Conservation (phyloP, 2,797 vertebrate species). For the Premnoplex brunnescens region DNA sequence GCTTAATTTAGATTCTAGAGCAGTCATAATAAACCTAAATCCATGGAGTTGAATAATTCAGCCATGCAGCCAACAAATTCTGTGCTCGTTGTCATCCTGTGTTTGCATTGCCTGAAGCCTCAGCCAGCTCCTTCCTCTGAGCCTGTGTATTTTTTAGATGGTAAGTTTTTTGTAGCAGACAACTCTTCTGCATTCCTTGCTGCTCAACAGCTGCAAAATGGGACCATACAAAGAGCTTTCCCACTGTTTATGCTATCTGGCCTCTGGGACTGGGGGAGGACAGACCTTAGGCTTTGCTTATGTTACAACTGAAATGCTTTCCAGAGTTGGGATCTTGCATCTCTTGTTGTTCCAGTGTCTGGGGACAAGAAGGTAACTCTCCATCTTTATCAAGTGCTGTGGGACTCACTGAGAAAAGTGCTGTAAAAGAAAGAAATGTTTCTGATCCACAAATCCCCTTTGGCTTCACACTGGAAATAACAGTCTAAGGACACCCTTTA, state of each 20-base stretch:
- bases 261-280: background rate
- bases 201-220: background rate
- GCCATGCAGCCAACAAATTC: background rate
- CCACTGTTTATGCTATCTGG: background rate
- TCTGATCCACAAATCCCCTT: background rate
- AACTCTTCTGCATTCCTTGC: background rate
- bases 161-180: background rate
- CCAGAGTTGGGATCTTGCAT: background rate
- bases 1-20: background rate
- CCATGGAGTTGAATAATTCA: background rate
- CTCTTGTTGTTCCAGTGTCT: background rate
- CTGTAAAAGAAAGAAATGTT: background rate
- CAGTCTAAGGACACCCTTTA: background rate
- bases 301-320: background rate
- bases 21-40: background rate
- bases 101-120: background rate
- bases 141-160: background rate
- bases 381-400: background rate
- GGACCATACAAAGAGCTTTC: background rate
- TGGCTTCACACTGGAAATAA: background rate
- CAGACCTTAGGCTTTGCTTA: background rate
- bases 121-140: background rate
- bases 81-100: accelerated
- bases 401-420: background rate
- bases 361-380: background rate